Conservation (phyloP, 1,140 invertebrate species). For the Ceratina japonica region DNA sequence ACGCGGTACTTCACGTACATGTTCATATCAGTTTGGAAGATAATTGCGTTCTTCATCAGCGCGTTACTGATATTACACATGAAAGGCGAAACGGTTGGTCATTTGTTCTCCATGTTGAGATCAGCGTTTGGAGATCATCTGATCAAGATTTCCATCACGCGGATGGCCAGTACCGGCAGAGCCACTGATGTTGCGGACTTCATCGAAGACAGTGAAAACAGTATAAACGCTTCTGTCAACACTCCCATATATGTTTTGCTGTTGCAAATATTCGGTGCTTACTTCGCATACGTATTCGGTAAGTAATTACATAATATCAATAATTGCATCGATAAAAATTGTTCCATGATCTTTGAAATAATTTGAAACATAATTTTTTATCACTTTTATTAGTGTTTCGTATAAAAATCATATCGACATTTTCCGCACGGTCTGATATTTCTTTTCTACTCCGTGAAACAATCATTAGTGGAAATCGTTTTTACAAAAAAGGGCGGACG, state of each 20-base stretch:
- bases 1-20: constrained; percentile 94
- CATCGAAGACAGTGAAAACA: constrained; percentile 85
- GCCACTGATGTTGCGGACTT: constrained; percentile 88
- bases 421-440: no score
- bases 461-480: neutral
- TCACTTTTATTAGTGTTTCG: neutral
- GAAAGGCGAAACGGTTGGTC: constrained; percentile 87
- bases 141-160: constrained; percentile 82
- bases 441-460: neutral
- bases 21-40: constrained; percentile 94
- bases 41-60: constrained; percentile 88
- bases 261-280: constrained; percentile 90
- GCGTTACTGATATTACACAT: constrained; percentile 87
- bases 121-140: constrained; percentile 88
- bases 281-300: constrained; percentile 94
- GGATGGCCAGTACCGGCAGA: constrained; percentile 79
- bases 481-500: neutral
- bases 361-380: neutral
- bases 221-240: constrained; percentile 84
- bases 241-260: constrained; percentile 89
- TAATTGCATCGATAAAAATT: neutral
- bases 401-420: neutral
- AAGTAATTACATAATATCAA: constrained; percentile 46
- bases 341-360: neutral
- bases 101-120: constrained; percentile 88